Base-by-base conservation (phyloP, 2,888 invertebrate species). In the Lasioglossum malachurum region DNA sequence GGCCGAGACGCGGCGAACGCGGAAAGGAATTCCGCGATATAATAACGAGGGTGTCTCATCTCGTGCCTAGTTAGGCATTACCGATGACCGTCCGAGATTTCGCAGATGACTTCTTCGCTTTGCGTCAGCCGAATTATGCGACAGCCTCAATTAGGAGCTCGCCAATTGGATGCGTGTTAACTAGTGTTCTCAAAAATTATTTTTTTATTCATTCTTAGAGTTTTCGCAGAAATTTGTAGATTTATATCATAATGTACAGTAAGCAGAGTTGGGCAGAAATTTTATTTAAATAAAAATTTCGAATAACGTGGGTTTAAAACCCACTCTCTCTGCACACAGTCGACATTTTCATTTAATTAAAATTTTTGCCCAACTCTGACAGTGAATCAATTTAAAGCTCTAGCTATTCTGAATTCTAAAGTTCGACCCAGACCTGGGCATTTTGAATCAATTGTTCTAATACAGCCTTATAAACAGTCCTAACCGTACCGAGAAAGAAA, bases 1-100 rank as follows among this genome's bases (percentile, higher is more conserved):
- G 69, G 72, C 84, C 71, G 87, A 82, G 81, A 88, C 90, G 88
- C 85, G 86, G 83, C 92, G 93, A 93, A 94, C 93, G 94, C 93
- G 93, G 93, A 94, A 94, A 93, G 93, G 93, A 93, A 93, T 94
- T 92, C 89, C 88, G 82, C 87, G 88, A 90, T 90, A 88, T 91
- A 90, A 91, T 91, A 91, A 91, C 89, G 91, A 91, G 91, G 87
- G 81, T 89, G 88, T 87, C 84, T 64, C 87, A 88, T 82, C 88
- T 84, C 82, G 83, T 81, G 75, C 84, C 91, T 88, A 85, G 88
- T 91, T 91, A 90, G 84, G 88, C 90, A 81, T 87, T 91, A 91
- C 88, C 91, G 84, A 88, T 87, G 82, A 77, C 86, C 87, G 89
- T 67, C 73, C 80, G 80, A 75, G 85, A 80, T 83, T 71, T 85